Evolutionary conservation across 2,797 vertebrate genomes (phyloP).

Genomic region (Neosilurus mollespiculum): DNA sequence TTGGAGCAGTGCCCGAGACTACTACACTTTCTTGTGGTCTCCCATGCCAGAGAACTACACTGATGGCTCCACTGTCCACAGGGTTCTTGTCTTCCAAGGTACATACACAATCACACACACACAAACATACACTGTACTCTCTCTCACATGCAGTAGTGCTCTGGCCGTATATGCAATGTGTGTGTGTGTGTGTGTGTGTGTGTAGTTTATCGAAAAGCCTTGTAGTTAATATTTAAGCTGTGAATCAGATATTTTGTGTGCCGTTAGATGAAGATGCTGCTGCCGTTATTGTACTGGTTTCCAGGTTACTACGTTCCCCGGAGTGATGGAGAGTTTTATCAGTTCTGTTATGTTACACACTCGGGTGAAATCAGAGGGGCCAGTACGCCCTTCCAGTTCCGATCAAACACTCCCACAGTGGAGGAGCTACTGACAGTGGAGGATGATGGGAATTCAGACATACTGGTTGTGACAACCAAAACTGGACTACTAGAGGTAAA

Average conservation of each 20-base stretch:
- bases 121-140: background rate
- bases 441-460: constrained; percentile 96
- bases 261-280: background rate
- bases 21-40: constrained; percentile 98
- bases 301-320: constrained; percentile 96
- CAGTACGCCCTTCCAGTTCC: constrained; percentile 97
- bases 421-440: constrained; percentile 91
- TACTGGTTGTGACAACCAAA: constrained; percentile 96
- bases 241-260: background rate
- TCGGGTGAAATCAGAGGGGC: constrained; percentile 95
- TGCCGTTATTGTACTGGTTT: background rate
- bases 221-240: background rate
- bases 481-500: constrained; percentile 91
- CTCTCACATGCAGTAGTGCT: background rate
- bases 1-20: constrained; percentile 97
- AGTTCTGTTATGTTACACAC: constrained; percentile 97
- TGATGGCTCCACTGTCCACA: constrained; percentile 85
- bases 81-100: constrained; percentile 94
- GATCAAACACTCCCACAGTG: constrained; percentile 87
- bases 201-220: too few species aligned
- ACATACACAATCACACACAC: constrained; percentile 26
- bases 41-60: constrained; percentile 89
- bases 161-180: background rate
- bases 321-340: constrained; percentile 98
- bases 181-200: too few species aligned